Conservation (phyloP, 2,888 invertebrate genomes). For the Oscheius sp. region DNA sequence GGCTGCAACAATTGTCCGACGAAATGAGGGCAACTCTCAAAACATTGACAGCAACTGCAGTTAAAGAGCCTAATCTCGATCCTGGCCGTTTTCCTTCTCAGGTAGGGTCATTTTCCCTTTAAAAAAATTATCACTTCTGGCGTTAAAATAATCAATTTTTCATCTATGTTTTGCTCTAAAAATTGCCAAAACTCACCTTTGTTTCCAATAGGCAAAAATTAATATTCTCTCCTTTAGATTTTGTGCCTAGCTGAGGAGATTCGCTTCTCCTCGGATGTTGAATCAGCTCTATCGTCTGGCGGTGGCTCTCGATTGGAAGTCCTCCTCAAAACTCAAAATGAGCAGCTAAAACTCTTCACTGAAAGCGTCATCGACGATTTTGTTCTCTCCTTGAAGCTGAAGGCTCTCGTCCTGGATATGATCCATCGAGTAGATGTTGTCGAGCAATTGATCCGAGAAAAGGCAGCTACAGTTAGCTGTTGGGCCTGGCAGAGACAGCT, state of each 20-base stretch:
- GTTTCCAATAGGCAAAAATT: too few species aligned
- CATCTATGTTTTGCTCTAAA: too few species aligned
- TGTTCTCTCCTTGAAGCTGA: constrained; percentile 84
- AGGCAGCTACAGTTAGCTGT: constrained; percentile 74
- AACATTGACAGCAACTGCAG: constrained; percentile 77
- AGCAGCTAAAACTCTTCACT: constrained; percentile 17
- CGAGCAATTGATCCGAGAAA: constrained; percentile 79
- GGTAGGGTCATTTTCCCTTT: constrained; percentile 73
- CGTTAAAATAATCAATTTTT: too few species aligned
- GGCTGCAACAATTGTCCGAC: constrained; percentile 82
- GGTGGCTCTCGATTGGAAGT: constrained; percentile 70
- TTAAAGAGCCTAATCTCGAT: constrained; percentile 75
- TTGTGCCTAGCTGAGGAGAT: constrained; percentile 86
- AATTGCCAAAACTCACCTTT: too few species aligned
- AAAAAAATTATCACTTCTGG: too few species aligned
- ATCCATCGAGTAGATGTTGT: constrained; percentile 88
- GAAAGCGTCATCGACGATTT: constrained; percentile 15
- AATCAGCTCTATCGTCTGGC: constrained; percentile 72
- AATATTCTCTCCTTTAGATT: not conserved
- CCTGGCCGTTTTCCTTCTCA: constrained; percentile 80
- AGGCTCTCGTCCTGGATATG: constrained; percentile 89
- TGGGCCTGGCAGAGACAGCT: constrained; percentile 97
- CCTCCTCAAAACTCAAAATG: not conserved
- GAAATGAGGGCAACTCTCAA: constrained; percentile 84
- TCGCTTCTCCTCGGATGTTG: constrained; percentile 84